Conservation (phyloP, 2,888 invertebrate genomes). For the Synanthedon formicaeformis region DNA sequence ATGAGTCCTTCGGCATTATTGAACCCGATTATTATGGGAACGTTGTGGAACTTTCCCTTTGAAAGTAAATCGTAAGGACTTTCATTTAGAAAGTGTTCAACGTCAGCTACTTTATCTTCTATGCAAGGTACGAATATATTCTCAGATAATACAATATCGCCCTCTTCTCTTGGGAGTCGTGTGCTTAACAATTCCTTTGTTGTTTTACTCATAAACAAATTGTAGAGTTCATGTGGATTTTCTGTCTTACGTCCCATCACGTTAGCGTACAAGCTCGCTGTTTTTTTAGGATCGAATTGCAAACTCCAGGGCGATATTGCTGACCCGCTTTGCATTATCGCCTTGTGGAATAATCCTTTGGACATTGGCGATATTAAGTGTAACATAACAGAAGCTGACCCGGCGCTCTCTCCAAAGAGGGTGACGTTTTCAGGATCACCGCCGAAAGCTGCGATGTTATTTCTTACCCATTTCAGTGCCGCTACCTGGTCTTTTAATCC, state of each 20-base stretch:
- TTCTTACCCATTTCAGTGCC: conserved; percentile 47
- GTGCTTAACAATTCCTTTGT: conserved; percentile 28
- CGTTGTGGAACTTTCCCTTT: conserved; percentile 32
- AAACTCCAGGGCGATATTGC: conserved; percentile 51
- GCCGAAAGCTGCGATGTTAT: conserved; percentile 44
- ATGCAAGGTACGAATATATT: conserved; percentile 56
- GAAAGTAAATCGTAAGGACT: conserved; percentile 39
- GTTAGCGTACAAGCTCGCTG: conserved; percentile 33
- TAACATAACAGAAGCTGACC: conserved; percentile 45
- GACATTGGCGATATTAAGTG: conserved; percentile 53
- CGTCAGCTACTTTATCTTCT: conserved; percentile 27
- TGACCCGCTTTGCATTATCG: conserved; percentile 54
- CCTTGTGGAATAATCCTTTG: conserved; percentile 45
- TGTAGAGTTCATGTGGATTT: conserved; percentile 36
- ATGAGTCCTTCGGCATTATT: conserved; percentile 51
- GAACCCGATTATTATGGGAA: conserved; percentile 49
- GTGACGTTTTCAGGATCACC: conserved; percentile 53
- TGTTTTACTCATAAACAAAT: conserved; percentile 28
- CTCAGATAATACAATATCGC: conserved; percentile 47
- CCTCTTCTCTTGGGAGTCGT: conserved; percentile 41
- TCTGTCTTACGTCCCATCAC: conserved; percentile 32
- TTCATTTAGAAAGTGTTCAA: conserved; percentile 36
- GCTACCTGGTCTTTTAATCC: conserved; percentile 57
- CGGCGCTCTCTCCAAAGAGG: conserved; percentile 60
- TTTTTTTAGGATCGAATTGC: conserved; percentile 44